Evolutionary conservation across 53 echinoderm and acorn worm species (phyloP).

Genomic region (Echinometra lucunter): DNA sequence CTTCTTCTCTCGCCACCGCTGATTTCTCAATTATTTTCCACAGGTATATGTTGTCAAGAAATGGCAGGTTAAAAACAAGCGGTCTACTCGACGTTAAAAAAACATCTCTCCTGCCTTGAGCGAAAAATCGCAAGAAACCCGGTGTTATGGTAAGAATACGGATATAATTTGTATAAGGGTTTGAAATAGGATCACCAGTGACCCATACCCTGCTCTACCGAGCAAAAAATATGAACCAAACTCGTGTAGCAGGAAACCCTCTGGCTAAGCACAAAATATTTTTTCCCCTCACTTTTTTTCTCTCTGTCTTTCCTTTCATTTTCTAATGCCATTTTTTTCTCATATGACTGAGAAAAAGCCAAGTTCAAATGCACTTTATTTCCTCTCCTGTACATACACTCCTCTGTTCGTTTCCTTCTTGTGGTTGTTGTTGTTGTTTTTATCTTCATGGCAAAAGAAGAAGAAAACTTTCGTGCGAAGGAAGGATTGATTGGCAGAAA

Average conservation of each 20-base stretch:
- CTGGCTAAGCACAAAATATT: conserved; percentile 25
- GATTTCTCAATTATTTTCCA: conserved; percentile 34
- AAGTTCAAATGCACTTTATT: conserved; percentile 70
- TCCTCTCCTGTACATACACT: neutral
- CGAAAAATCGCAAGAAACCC: conserved; percentile 30
- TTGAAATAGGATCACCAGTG: conserved; percentile 65
- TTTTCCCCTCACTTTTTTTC: neutral
- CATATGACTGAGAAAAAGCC: neutral
- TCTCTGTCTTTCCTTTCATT: neutral
- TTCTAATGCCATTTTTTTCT: conserved; percentile 23
- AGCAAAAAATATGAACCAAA: conserved; percentile 68
- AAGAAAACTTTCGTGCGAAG: neutral
- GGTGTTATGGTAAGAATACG: conserved; percentile 67
- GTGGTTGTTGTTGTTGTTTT: neutral
- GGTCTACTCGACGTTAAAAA: conserved; percentile 65
- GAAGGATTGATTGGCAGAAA: conserved; percentile 56
- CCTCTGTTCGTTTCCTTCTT: conserved; percentile 23
- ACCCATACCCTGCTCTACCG: conserved; percentile 63
- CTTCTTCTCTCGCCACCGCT: neutral
- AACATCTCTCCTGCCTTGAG: conserved; percentile 51
- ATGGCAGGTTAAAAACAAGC: conserved; percentile 70
- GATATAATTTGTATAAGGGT: conserved; percentile 70
- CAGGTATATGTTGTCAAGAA: conserved; percentile 62
- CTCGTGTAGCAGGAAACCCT: conserved; percentile 63
- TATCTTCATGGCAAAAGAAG: neutral